Evolutionary conservation across 1,140 invertebrate species (phyloP), one percentile per base, ranked within the genome.

Genomic region (Eumeta japonica): DNA sequence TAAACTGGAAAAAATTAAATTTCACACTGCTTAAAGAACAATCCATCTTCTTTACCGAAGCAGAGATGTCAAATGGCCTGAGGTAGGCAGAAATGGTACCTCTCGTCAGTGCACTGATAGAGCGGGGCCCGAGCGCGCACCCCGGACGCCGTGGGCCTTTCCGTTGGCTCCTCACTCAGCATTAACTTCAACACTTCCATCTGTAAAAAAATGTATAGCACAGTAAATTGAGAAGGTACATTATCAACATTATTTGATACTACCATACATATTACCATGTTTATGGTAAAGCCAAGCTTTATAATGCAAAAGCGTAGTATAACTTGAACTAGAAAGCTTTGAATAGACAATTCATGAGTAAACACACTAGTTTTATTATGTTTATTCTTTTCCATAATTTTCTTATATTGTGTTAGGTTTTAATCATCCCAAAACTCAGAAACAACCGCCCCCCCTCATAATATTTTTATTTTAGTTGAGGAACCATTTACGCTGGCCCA

Each of bases 91-190:
- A 64, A 66, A 35, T 66, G 61, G 36, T 48, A 58, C 2, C 43
- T 28, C 2, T 52, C 41, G 30, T 62, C 59, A 0, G 55, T 63
- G 12, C 32, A 38, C 24, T 72, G 50, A 49, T 55, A 59, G 0
- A 72, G 46, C 0, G 67, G 67, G 0, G 67, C 63, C 1, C 63
- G 47, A 1, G 62, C 56, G 1, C 81, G 75, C 24, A 92, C 83
- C 28, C 87, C 87, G 38, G 80, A 76, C 0, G 90, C 89, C 13
- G 87, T 86, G 19, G 91, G 90, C 13, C 93, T 74, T 39, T 82
- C 72, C 3, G 75, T 67, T 1, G 93, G 90, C 42, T 86, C 73
- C 11, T 79, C 61, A 15, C 86, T 85, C 5, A 94, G 70, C 85
- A 96, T 90, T 61, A 85, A 68, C 37, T 82, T 79, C 9, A 95